Conservation (phyloP, 2,113 vertebrate species). For the Dinomys branickii region DNA sequence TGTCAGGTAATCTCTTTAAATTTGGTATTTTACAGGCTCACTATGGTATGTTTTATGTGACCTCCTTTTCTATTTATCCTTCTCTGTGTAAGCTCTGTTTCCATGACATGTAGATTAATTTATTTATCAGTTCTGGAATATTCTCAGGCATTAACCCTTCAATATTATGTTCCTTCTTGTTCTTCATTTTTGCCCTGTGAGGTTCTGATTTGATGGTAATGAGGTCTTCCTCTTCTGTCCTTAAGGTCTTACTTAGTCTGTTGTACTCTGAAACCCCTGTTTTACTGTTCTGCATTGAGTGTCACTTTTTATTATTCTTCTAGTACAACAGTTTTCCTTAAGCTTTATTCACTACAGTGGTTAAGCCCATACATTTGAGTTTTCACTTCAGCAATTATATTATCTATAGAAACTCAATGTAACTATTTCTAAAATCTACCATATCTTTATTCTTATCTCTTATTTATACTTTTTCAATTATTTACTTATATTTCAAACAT, state of each 20-base stretch:
- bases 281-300: not conserved
- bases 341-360: not conserved
- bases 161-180: not conserved
- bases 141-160: not conserved
- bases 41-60: not conserved
- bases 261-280: not conserved
- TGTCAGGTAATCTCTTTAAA: not conserved
- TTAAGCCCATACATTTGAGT: not conserved
- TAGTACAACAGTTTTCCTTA: not conserved
- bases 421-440: constrained; percentile 2
- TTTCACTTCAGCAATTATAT: not conserved
- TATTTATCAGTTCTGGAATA: not conserved
- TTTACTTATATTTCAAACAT: not conserved
- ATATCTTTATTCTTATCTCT: not conserved
- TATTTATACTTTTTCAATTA: not conserved
- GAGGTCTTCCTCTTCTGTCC: not conserved
- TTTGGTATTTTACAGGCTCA: not conserved
- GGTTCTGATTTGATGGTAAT: not conserved
- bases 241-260: not conserved
- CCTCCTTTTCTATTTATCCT: not conserved
- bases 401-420: constrained; percentile 8
- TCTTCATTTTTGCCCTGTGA: not conserved
- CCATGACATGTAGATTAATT: not conserved
- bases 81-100: not conserved
- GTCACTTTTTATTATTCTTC: not conserved